Percentiles rank a stretch among this genome's conserved stretches.
These are phyloP conservation scores for Semnornis frantzii DNA, from an alignment of 2,113 vertebrate species.

Conservation along the genomic window DNA sequence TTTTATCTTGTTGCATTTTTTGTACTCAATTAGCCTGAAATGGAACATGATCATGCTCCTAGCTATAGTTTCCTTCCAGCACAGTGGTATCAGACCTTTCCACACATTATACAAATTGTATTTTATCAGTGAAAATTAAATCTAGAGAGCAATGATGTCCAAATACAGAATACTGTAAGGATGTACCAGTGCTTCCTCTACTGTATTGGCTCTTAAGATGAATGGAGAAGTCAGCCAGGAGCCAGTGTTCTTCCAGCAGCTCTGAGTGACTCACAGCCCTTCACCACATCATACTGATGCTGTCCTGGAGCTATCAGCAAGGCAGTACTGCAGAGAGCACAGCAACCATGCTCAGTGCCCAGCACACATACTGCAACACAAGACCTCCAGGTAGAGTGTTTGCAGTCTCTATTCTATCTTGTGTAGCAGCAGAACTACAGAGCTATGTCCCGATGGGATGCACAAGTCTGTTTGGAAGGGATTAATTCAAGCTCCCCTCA, in stretches of 20 bases:
- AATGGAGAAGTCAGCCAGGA: background rate
- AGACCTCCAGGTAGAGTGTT: rapidly evolving
- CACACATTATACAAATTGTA: conserved; percentile 14
- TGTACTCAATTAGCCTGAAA: conserved; percentile 31
- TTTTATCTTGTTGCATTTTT: background rate
- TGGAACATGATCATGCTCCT: background rate
- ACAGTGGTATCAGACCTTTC: conserved; percentile 30
- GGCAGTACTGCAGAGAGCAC: background rate
- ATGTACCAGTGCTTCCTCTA: background rate
- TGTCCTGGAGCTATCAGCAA: background rate
- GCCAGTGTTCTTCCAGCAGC: background rate
- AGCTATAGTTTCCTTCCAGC: background rate
- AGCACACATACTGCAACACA: rapidly evolving
- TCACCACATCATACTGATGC: background rate
- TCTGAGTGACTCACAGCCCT: background rate
- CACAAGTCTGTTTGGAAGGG: background rate
- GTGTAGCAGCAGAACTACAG: background rate
- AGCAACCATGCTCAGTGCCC: background rate
- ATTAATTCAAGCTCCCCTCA: background rate
- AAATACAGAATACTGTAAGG: background rate
- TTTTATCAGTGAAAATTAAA: conserved; percentile 58
- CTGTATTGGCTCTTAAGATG: background rate
- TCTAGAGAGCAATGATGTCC: conserved; percentile 19
- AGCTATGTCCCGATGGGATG: background rate
- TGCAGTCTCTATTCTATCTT: background rate